Conservation (phyloP, 2,113 vertebrate genomes). For the Lutjanus erythropterus region DNA sequence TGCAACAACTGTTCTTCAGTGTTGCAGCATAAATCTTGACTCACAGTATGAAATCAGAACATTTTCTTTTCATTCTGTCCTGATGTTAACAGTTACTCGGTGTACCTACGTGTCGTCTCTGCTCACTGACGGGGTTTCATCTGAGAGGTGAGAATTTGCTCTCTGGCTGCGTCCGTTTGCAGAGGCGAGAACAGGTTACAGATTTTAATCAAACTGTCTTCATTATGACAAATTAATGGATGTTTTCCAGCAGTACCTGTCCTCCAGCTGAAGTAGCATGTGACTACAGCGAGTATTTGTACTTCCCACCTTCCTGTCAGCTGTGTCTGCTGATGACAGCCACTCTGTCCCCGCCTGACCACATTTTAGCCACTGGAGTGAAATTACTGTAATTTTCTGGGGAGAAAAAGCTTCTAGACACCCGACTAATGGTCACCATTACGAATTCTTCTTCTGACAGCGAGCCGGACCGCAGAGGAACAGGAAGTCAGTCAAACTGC, state of each 20-base stretch:
- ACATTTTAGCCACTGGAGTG: constrained; percentile 15
- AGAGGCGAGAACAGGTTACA: too few relatives aligned
- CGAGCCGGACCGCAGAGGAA: not conserved
- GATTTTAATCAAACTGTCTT: not conserved
- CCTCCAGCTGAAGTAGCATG: not conserved
- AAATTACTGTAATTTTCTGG: constrained; percentile 63
- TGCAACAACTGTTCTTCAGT: too few relatives aligned
- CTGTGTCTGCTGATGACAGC: constrained; percentile 26
- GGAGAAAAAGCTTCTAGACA: constrained; percentile 32
- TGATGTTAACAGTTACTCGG: not conserved
- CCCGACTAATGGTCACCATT: constrained; percentile 53
- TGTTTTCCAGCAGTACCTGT: not conserved
- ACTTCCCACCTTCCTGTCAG: constrained; percentile 6
- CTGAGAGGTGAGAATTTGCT: too few relatives aligned
- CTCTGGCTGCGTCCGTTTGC: too few relatives aligned
- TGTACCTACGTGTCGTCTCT: too few relatives aligned
- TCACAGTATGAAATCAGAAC: too few relatives aligned
- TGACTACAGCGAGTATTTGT: not conserved
- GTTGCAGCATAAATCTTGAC: too few relatives aligned
- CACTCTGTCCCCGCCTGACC: not conserved
- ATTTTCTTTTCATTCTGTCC: too few relatives aligned
- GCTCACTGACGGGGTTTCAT: too few relatives aligned
- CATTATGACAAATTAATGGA: not conserved
- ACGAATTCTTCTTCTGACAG: constrained; percentile 19
- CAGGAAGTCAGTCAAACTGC: constrained; percentile 43